Conservation (phyloP, 1,140 invertebrate species). For the Musca domestica region DNA sequence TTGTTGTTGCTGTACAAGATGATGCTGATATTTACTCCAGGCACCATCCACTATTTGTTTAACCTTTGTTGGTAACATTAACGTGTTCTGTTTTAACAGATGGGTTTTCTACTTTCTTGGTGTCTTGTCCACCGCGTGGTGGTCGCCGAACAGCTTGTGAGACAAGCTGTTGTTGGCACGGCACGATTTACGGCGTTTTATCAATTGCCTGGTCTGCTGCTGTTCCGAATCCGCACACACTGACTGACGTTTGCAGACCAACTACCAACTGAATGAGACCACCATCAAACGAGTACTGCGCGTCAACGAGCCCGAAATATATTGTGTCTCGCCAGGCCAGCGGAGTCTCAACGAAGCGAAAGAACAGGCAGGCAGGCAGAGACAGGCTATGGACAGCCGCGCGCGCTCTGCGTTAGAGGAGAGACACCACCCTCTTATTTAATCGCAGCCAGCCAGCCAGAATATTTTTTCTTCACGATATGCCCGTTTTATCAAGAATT, state of each 20-base stretch:
- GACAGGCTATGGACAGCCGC: constrained; percentile 10
- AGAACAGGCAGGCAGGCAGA: neutral
- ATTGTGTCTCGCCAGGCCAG: constrained; percentile 13
- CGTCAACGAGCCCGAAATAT: constrained; percentile 17
- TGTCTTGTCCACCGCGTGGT: neutral
- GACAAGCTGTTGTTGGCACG: no score
- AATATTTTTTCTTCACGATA: constrained; percentile 15
- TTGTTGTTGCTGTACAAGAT: neutral
- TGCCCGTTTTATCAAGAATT: constrained; percentile 5
- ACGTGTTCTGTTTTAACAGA: constrained; percentile 6
- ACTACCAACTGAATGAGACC: constrained; percentile 16
- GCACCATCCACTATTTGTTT: no score
- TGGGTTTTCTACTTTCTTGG: neutral
- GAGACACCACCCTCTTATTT: constrained; percentile 16
- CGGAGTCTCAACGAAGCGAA: constrained; percentile 22
- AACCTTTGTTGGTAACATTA: constrained; percentile 14
- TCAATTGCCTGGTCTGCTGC: no score
- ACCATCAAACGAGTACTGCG: constrained; percentile 22
- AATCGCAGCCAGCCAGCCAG: constrained; percentile 13
- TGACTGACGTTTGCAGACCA: constrained; percentile 15
- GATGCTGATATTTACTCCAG: no score
- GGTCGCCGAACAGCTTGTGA: no score
- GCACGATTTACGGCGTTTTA: no score
- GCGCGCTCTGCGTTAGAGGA: constrained; percentile 19
- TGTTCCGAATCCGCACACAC: constrained; percentile 13